These are phyloP conservation scores for Sebastiscus tertius DNA, from an alignment of 2,797 vertebrate species.

Conservation along the genomic window DNA sequence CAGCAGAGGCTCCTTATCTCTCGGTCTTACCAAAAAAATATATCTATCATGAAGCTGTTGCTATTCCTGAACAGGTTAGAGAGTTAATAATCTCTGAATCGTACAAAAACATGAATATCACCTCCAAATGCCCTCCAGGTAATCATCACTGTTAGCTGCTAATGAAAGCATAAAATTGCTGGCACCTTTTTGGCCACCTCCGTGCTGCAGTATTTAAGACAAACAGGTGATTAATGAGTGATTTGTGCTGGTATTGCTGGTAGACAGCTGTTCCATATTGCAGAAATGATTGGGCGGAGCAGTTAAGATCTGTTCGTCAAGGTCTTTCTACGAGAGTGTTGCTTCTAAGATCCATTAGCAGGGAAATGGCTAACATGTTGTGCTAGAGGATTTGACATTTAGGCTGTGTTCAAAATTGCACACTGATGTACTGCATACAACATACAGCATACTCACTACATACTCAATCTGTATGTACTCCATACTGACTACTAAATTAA, in stretches of 20 bases:
- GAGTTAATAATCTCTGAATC: constrained; percentile 51
- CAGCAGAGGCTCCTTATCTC: constrained; percentile 26
- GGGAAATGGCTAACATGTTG: constrained; percentile 13
- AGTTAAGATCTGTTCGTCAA: constrained; percentile 50
- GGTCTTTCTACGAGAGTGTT: constrained; percentile 43
- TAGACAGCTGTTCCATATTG: constrained; percentile 69
- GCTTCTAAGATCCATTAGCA: constrained; percentile 19
- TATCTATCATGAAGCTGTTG: constrained; percentile 3
- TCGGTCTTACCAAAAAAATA: not conserved
- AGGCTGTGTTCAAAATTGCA: too few relatives aligned
- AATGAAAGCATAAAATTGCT: constrained; percentile 69
- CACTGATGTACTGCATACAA: not conserved
- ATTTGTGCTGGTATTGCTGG: constrained; percentile 64
- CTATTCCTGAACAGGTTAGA: not conserved
- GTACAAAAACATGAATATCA: constrained; percentile 36
- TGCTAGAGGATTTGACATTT: not conserved
- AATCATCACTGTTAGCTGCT: constrained; percentile 58
- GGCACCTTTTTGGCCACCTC: constrained; percentile 58
- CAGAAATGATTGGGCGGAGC: constrained; percentile 48
- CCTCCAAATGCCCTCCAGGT: constrained; percentile 61
- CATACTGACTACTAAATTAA: not conserved
- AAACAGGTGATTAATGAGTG: constrained; percentile 78
- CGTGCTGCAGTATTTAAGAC: constrained; percentile 55
- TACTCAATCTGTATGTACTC: not conserved
- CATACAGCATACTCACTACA: not conserved